Evolutionary conservation across 1,140 invertebrate genomes (phyloP).

Genomic region (Trachelipus rathkii): DNA sequence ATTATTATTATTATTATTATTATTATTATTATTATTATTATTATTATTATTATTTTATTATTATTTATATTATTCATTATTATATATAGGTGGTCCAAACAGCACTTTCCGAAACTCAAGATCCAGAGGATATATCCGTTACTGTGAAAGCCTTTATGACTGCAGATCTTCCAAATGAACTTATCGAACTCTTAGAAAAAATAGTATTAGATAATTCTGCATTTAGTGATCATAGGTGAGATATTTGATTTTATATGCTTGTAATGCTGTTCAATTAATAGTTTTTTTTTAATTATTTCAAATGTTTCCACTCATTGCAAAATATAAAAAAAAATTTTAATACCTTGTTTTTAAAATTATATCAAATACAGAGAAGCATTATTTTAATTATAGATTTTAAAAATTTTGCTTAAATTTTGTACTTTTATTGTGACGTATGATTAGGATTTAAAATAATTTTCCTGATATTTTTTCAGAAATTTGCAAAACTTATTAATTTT

Average conservation of each 20-base stretch:
- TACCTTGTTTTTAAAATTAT: neutral
- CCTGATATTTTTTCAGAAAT: conserved; percentile 60
- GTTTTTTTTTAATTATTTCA: conserved; percentile 16
- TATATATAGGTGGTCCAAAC: too few relatives aligned
- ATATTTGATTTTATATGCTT: conserved; percentile 29
- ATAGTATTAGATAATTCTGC: conserved; percentile 98
- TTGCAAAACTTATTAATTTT: conserved; percentile 71
- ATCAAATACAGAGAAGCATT: too few relatives aligned
- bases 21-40: too few relatives aligned
- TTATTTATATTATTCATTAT: too few relatives aligned
- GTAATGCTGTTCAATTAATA: conserved; percentile 11
- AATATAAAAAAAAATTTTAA: too few relatives aligned
- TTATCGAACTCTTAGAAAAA: conserved; percentile 95
- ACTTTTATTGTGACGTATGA: neutral
- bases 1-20: too few relatives aligned
- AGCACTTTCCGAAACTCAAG: too few relatives aligned
- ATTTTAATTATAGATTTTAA: neutral
- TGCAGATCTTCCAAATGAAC: too few relatives aligned
- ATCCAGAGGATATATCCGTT: too few relatives aligned
- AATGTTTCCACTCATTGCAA: too few relatives aligned
- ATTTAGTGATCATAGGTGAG: conserved; percentile 86
- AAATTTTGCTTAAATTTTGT: neutral
- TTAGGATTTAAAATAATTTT: conserved; percentile 27
- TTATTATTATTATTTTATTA: too few relatives aligned
- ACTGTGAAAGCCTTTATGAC: too few relatives aligned